Conservation (phyloP, 2,113 vertebrate genomes). For the zebrafish (Danio rerio) region DNA sequence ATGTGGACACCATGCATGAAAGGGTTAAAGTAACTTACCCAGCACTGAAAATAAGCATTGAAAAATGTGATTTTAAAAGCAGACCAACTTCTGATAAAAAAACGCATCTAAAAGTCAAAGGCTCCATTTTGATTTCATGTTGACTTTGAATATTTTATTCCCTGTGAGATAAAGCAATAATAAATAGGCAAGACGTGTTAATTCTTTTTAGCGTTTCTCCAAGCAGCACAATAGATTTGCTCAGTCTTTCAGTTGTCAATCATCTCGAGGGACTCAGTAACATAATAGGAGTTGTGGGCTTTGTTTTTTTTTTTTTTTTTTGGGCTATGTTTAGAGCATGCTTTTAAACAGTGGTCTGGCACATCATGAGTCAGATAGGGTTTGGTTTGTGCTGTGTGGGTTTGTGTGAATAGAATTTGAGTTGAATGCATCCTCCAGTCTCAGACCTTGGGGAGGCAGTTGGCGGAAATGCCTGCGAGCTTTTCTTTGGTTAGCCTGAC, state of each 20-base stretch:
- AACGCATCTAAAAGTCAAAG: background rate
- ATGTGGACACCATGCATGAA: too few species aligned
- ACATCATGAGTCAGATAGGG: slow-evolving; percentile 4
- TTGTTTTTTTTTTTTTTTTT: slow-evolving; percentile 65
- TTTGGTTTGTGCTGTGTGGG: slow-evolving; percentile 29
- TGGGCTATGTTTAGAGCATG: slow-evolving; percentile 65
- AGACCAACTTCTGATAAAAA: too few species aligned
- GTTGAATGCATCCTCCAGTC: slow-evolving; percentile 45
- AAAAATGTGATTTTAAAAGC: too few species aligned
- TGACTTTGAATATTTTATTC: background rate
- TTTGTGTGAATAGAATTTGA: slow-evolving; percentile 28
- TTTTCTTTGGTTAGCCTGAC: slow-evolving; percentile 40
- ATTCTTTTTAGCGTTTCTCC: background rate
- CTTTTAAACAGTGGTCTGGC: slow-evolving; percentile 49
- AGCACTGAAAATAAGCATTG: too few species aligned
- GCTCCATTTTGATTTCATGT: background rate
- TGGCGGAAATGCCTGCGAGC: slow-evolving; percentile 37
- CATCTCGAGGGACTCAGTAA: background rate
- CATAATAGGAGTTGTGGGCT: slow-evolving; percentile 55
- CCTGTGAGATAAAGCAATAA: background rate
- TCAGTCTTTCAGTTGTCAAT: slow-evolving; percentile 24
- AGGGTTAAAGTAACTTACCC: too few species aligned
- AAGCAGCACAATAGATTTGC: slow-evolving; percentile 48
- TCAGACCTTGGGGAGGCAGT: slow-evolving; percentile 46
- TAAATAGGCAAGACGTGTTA: background rate